A percentile compares a stretch with the other conserved stretches of the same genome.
phyloP scores from a whole-genome alignment of 92 coral and sea anemone genomes.

The Micromussa lordhowensis region DNA sequence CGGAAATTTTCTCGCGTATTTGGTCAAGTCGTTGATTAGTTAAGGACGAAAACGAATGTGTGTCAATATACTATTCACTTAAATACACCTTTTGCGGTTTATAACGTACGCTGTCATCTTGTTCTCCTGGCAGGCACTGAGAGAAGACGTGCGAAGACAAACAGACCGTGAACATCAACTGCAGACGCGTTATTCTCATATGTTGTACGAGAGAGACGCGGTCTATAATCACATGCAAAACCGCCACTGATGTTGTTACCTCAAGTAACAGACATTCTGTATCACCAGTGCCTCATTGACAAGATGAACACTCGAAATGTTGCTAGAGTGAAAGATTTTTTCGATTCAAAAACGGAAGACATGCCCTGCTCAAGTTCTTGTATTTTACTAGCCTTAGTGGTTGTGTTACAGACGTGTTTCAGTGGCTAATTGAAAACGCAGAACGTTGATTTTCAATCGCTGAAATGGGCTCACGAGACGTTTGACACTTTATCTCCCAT shows the following conservation, averaged over 20 bases:
- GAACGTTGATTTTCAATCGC: neutral
- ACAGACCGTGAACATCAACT: conserved; percentile 96
- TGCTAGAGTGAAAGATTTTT: neutral
- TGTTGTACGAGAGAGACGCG: conserved; percentile 84
- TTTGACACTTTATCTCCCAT: neutral
- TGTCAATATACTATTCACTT: too few relatives aligned
- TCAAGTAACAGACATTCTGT: neutral
- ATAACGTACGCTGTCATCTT: neutral
- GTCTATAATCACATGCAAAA: conserved; percentile 25
- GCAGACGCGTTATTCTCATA: conserved; percentile 79
- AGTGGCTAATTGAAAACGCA: neutral
- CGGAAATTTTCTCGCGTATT: too few relatives aligned
- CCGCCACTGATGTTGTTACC: neutral
- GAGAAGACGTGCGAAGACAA: conserved; percentile 91
- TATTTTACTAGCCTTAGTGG: neutral
- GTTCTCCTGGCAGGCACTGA: conserved; percentile 66
- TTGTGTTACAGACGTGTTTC: neutral
- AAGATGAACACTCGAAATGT: neutral
- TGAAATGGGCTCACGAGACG: neutral
- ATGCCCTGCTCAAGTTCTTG: neutral
- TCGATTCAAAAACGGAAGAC: neutral
- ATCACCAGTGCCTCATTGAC: neutral
- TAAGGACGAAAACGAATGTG: too few relatives aligned
- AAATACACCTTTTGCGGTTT: too few relatives aligned
- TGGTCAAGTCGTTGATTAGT: too few relatives aligned